Conservation (phyloP, 2,797 vertebrate species). For the Brachymystax lenok region DNA sequence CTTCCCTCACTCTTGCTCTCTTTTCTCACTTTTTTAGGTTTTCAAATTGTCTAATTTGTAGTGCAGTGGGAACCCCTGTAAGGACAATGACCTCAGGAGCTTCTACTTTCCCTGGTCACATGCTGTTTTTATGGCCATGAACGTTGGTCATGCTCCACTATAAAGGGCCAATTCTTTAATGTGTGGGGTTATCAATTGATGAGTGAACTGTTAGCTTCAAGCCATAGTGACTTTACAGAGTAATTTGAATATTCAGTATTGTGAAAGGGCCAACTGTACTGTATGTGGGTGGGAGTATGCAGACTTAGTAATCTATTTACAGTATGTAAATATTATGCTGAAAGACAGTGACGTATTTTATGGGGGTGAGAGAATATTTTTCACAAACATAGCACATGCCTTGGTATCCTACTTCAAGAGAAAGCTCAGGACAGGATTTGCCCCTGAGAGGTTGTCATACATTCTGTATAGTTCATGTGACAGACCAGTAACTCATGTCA, state of each 20-base stretch:
- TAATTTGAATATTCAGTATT: neutral
- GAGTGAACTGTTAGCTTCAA: conserved; percentile 9
- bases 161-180: conserved; percentile 15
- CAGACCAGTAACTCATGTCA: neutral
- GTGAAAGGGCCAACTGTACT: neutral
- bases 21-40: neutral
- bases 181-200: conserved; percentile 15
- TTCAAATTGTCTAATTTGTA: neutral
- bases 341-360: neutral
- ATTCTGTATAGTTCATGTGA: neutral
- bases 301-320: neutral
- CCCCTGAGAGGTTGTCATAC: neutral
- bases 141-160: neutral
- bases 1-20: neutral
- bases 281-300: neutral
- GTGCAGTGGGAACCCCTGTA: conserved; percentile 15
- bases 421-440: no score
- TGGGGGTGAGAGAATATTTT: neutral
- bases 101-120: neutral
- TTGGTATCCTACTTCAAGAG: no score
- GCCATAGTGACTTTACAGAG: neutral
- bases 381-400: neutral
- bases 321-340: neutral
- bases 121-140: neutral
- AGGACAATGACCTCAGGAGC: neutral